Percentiles rank a stretch among this genome's conserved stretches.
Conservation (phyloP, 2,797 vertebrate genomes). For the Pygocentrus nattereri region DNA sequence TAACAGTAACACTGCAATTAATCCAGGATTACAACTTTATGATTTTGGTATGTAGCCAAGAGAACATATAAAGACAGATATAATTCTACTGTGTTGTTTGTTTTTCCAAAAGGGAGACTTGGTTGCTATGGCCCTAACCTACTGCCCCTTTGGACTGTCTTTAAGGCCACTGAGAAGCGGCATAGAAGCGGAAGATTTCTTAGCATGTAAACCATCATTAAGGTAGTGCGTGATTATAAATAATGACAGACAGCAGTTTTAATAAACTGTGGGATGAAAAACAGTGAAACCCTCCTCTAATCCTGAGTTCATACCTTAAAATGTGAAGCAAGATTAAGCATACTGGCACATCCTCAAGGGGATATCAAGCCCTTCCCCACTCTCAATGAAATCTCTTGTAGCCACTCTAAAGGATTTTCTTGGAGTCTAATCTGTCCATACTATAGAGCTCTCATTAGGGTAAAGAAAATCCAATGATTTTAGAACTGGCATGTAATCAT, state of each 20-base stretch:
- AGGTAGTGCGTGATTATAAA: background rate
- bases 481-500: background rate
- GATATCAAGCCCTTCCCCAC: background rate
- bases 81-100: background rate
- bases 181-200: background rate
- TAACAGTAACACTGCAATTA: too few relatives aligned
- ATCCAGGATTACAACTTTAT: too few relatives aligned
- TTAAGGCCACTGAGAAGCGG: background rate
- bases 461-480: background rate
- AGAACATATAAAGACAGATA: background rate
- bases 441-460: background rate
- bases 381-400: slow-evolving; percentile 7
- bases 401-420: slow-evolving; percentile 1
- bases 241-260: background rate
- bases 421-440: background rate
- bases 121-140: background rate
- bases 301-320: slow-evolving; percentile 22
- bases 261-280: background rate
- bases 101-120: background rate
- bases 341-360: background rate
- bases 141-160: background rate
- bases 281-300: background rate
- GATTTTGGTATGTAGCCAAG: background rate
- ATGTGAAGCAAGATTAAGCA: slow-evolving; percentile 9
- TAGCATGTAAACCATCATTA: background rate